phyloP scores from a whole-genome alignment of 2,797 vertebrate genomes.

The Leuciscus waleckii region DNA sequence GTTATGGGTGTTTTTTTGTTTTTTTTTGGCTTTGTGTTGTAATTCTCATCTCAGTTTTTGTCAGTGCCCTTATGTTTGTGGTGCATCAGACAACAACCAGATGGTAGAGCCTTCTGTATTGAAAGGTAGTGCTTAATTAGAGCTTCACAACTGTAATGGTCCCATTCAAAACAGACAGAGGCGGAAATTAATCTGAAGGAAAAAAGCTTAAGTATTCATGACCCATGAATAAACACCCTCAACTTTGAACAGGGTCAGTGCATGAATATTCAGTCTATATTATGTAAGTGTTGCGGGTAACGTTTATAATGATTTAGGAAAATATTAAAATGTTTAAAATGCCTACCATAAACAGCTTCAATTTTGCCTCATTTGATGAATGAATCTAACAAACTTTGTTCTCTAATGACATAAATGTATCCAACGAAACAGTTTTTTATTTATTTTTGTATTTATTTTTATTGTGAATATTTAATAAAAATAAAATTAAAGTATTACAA shows the following conservation, averaged over 20 bases:
- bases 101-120: conserved; percentile 81
- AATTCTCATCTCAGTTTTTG: conserved; percentile 65
- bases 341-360: not conserved
- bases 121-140: conserved; percentile 78
- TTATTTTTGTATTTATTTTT: too few relatives aligned
- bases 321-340: conserved; percentile 26
- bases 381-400: not conserved
- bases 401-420: too few relatives aligned
- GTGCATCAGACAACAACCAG: conserved; percentile 79
- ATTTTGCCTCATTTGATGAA: not conserved
- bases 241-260: conserved; percentile 62
- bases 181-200: conserved; percentile 64
- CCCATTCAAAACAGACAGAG: conserved; percentile 66
- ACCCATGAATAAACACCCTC: conserved; percentile 66
- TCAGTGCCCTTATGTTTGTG: conserved; percentile 66
- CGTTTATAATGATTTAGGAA: conserved; percentile 46
- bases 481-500: not conserved
- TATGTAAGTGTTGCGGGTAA: conserved; percentile 54
- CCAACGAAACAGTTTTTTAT: too few relatives aligned
- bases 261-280: conserved; percentile 63
- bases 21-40: conserved; percentile 62
- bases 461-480: too few relatives aligned
- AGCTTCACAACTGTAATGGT: conserved; percentile 67
- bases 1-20: conserved; percentile 42
- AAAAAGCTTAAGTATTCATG: conserved; percentile 64